Percentiles rank a stretch among this genome's conserved stretches.
Evolutionary conservation across 2,888 invertebrate genomes (phyloP).

Genomic region (Ornithoptera alexandrae): DNA sequence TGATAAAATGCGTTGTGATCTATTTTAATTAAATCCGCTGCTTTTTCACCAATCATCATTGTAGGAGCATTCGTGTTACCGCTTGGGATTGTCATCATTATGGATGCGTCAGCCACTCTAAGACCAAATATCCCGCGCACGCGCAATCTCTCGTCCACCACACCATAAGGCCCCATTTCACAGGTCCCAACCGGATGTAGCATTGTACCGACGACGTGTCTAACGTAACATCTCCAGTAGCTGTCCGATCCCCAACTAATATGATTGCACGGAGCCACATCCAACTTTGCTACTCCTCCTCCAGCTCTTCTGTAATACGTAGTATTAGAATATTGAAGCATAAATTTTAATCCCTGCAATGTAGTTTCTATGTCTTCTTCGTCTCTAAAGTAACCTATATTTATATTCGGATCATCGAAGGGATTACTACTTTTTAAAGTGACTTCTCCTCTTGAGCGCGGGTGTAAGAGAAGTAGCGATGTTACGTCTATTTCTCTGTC

Average conservation of each 20-base stretch:
- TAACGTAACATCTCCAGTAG: slow-evolving; percentile 83
- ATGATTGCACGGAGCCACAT: slow-evolving; percentile 75
- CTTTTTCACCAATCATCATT: slow-evolving; percentile 72
- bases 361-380: slow-evolving; percentile 47
- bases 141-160: slow-evolving; percentile 57
- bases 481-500: slow-evolving; percentile 50
- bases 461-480: slow-evolving; percentile 52
- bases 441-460: slow-evolving; percentile 59
- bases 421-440: slow-evolving; percentile 54
- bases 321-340: slow-evolving; percentile 50
- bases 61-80: slow-evolving; percentile 66
- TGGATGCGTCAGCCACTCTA: slow-evolving; percentile 63
- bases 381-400: slow-evolving; percentile 55
- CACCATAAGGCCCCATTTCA: slow-evolving; percentile 60
- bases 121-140: slow-evolving; percentile 56
- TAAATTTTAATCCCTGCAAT: slow-evolving; percentile 53
- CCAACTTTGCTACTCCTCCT: slow-evolving; percentile 46
- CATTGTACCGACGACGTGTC: slow-evolving; percentile 77
- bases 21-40: slow-evolving; percentile 64
- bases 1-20: slow-evolving; percentile 25
- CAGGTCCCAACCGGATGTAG: slow-evolving; percentile 80
- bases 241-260: slow-evolving; percentile 73
- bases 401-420: slow-evolving; percentile 55
- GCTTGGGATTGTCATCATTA: slow-evolving; percentile 63
- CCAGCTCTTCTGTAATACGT: slow-evolving; percentile 49